A percentile compares a stretch with the other conserved stretches of the same genome.
phyloP scores from a whole-genome alignment of 2,113 vertebrate genomes.

The Nematolebias whitei region DNA sequence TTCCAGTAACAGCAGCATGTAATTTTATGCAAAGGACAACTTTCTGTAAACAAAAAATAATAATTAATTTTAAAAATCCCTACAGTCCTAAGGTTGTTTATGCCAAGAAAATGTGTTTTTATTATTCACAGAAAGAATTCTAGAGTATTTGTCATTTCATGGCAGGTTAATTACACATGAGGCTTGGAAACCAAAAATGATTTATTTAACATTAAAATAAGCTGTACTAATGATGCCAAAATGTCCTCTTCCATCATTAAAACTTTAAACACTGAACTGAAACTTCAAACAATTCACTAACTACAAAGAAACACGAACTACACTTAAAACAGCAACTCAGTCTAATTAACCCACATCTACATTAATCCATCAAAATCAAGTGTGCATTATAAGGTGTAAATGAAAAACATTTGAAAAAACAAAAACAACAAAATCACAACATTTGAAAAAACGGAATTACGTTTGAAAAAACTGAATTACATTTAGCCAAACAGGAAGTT shows the following conservation, averaged over 20 bases:
- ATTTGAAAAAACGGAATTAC: too few species aligned
- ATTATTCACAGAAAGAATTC: constrained; percentile 3
- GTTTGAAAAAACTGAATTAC: too few species aligned
- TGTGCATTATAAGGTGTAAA: too few species aligned
- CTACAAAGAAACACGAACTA: background rate
- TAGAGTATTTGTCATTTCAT: constrained; percentile 40
- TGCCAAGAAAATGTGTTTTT: constrained; percentile 12
- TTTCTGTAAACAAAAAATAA: background rate
- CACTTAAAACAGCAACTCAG: background rate
- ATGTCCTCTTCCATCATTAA: constrained; percentile 24
- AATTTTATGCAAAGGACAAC: background rate
- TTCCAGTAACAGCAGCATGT: constrained; percentile 28
- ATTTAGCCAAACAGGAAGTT: too few species aligned
- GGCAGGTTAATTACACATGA: constrained; percentile 13
- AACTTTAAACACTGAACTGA: constrained; percentile 21
- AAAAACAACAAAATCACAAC: too few species aligned
- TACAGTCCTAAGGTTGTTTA: constrained; percentile 6
- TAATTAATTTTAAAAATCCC: background rate
- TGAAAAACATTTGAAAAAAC: too few species aligned
- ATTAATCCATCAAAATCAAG: background rate
- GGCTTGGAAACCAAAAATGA: constrained; percentile 14
- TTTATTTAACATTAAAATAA: constrained; percentile 19
- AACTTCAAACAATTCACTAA: constrained; percentile 14
- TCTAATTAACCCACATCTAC: background rate
- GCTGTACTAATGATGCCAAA: constrained; percentile 27